These are phyloP conservation scores for Anolis carolinensis DNA, from an alignment of 2,113 vertebrate genomes.

Conservation along the genomic window DNA sequence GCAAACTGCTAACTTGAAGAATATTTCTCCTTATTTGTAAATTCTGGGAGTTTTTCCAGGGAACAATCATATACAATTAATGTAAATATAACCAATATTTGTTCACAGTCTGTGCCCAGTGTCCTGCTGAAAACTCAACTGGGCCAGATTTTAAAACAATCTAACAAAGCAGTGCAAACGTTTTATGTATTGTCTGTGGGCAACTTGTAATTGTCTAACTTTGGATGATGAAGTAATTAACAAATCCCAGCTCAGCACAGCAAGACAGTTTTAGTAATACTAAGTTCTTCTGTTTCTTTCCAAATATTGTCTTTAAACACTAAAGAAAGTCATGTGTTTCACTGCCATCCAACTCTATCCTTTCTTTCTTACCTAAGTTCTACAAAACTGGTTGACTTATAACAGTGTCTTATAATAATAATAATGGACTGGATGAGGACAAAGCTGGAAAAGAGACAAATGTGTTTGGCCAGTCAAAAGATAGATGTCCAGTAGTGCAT, in stretches of 20 bases:
- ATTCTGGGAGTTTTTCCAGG: not conserved
- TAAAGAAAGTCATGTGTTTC: too few relatives aligned
- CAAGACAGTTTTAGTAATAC: not conserved
- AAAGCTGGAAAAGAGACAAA: too few relatives aligned
- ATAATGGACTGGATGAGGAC: too few relatives aligned
- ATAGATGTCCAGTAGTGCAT: too few relatives aligned
- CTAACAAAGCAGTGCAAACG: not conserved
- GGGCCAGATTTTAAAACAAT: not conserved
- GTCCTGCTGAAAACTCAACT: too few relatives aligned
- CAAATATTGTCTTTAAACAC: too few relatives aligned
- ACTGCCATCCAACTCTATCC: too few relatives aligned
- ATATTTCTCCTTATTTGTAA: not conserved
- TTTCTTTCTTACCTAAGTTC: too few relatives aligned
- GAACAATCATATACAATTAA: not conserved
- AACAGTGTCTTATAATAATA: too few relatives aligned
- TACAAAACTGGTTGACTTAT: too few relatives aligned
- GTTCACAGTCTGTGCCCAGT: not conserved
- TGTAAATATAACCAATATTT: not conserved
- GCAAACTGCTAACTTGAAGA: not conserved
- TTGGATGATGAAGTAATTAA: not conserved
- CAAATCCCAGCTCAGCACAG: not conserved
- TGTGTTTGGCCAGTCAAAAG: too few relatives aligned
- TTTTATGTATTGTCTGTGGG: not conserved
- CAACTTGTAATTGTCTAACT: not conserved
- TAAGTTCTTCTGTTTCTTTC: not conserved